Conservation (phyloP, 2,113 vertebrate genomes). For the Chrysemys picta region DNA sequence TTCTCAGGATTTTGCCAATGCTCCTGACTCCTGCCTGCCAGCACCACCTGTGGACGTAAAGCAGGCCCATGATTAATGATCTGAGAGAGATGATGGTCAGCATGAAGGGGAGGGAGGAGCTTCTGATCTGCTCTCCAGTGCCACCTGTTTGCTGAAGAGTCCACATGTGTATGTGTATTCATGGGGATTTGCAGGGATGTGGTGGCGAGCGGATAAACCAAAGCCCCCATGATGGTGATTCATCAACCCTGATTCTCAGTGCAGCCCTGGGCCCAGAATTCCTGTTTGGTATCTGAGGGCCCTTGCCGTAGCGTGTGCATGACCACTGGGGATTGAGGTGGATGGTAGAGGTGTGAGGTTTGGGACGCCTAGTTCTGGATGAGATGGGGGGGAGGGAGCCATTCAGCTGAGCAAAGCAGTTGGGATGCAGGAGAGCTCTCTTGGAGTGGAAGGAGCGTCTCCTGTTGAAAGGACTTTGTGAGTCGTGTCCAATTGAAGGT, state of each 20-base stretch:
- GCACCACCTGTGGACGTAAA: not conserved
- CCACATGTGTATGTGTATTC: not conserved
- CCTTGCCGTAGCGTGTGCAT: not conserved
- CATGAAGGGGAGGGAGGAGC: not conserved
- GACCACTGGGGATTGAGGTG: not conserved
- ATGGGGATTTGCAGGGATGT: not conserved
- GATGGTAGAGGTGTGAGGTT: not conserved
- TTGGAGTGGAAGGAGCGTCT: not conserved
- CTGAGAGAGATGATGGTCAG: not conserved
- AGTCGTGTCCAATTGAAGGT: not conserved
- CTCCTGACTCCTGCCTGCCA: not conserved
- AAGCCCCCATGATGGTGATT: not conserved
- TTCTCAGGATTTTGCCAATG: not conserved
- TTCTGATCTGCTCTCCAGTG: not conserved
- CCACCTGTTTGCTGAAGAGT: not conserved
- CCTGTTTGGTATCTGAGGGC: not conserved
- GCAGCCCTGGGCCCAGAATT: not conserved
- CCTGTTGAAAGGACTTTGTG: not conserved
- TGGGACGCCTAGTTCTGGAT: accelerated
- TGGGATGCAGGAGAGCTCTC: not conserved
- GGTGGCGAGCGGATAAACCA: not conserved
- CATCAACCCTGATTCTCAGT: not conserved
- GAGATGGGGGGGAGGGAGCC: not conserved
- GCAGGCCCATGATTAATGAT: too few relatives aligned
- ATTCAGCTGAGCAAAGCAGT: accelerated